Base-by-base conservation (phyloP, 2,113 vertebrate genomes). In the Alligator sinensis region DNA sequence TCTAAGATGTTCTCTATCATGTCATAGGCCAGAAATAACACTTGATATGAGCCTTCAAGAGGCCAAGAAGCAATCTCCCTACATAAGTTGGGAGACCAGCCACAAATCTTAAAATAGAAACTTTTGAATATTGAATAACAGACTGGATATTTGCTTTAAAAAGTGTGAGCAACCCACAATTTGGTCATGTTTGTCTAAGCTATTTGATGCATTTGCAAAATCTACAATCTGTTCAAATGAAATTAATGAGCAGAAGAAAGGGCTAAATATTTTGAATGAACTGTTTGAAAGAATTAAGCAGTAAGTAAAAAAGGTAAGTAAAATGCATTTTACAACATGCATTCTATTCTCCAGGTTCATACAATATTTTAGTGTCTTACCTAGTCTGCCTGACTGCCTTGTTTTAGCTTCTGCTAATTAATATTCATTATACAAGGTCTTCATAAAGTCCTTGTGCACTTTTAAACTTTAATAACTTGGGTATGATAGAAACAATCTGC, bases 251-350 rank as follows among this genome's bases (percentile, higher is more conserved):
- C 72, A 80, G 81, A 82, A 63, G 54, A 88, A 77, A 84, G 24
- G 77, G n/a, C 3, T 70, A 70, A 90, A 76, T 57, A 84, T 7
- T 76, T 87, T 21, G 55, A 77, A 87, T 18, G 75, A 82, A 54
- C 61, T 86, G 57, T 70, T 74, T 82, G 61, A 87, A 95, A 38
- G 58, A 86, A 64, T 68, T 89, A 61, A 58, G 2, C 5, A 72
- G 62, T 59, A 64, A 63, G 47, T 72, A 12, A 2, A 55, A 80
- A 82, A 1, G 47, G 80, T 70, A 14, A 24, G 58, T 38, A 21
- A 54, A 61, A 25, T 58, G 22, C 11, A 1, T 5, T 30, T 54
- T 18, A 38, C 27, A 6, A 18, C 1, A 0, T 4, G 8, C 4
- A 19, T 75, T 54, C 61, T 19, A 74, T 74, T 74, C 34, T 21